Percentiles rank a stretch among this genome's conserved stretches.
phyloP scores from a whole-genome alignment of 2,797 vertebrate species.

The Australoheros facetus region DNA sequence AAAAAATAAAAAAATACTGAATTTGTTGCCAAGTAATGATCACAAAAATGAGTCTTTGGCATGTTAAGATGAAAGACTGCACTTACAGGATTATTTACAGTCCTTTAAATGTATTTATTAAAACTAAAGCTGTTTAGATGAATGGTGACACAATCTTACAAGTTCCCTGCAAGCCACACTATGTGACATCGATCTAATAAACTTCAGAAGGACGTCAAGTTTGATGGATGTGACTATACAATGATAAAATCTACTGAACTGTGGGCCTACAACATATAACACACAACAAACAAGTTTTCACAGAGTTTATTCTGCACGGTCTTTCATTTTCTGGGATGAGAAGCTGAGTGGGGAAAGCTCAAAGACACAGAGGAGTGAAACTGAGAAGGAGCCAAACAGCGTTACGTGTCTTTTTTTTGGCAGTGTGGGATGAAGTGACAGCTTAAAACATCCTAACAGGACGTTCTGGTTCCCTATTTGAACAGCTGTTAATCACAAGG shows the following conservation, averaged over 20 bases:
- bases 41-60: no score
- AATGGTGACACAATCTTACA: neutral
- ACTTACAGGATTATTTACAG: no score
- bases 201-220: no score
- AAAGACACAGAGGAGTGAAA: neutral
- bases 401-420: neutral
- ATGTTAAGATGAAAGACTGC: no score
- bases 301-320: neutral
- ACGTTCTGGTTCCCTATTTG: neutral
- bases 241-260: neutral
- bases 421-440: neutral
- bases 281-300: no score
- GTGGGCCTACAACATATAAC: no score
- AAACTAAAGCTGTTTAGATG: neutral
- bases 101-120: no score
- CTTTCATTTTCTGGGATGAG: neutral
- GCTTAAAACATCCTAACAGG: neutral
- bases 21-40: no score
- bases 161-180: neutral
- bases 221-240: accelerated
- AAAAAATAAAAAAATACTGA: no score
- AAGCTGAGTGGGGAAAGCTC: neutral
- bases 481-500: neutral
- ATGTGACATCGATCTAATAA: neutral
- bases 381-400: neutral